Base-by-base conservation (phyloP, 2,888 invertebrate species). In the Drosophila mercatorum region DNA sequence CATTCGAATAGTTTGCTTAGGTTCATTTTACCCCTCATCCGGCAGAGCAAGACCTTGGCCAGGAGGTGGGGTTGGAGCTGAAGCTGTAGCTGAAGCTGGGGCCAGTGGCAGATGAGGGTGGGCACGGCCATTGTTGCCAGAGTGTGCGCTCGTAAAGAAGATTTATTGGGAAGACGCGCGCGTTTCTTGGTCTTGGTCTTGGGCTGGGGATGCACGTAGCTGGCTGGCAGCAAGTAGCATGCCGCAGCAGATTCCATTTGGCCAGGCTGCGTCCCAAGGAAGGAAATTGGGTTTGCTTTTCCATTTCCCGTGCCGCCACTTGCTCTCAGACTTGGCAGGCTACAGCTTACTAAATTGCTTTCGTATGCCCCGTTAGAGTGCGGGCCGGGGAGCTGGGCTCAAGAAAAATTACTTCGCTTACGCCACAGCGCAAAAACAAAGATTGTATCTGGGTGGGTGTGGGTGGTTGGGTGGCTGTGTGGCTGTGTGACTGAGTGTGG, bases 81-180 rank as follows among this genome's bases (percentile, higher is more conserved):
- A 6, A 31, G 31, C 5, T 31, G 31, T 0, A 7, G 14, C 14
- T 26, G 47, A 14, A 26, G 52, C 52, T 41, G 55, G 28, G 57
- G 62, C 51, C 46, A 63, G n/a, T 51, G 51, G 41, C n/a, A 62
- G 61, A 53, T 72, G 80, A 69, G 82, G 77, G 72, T 67, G 80
- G 44, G 64, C 79, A 79, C 84, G 88, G 91, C 91, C 91, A 91
- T 91, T 90, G 90, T 88, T 90, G 91, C 90, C 91, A 91, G 87
- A 90, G 91, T 91, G 91, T 91, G 88, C 86, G 91, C 84, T 92
- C 92, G 91, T 92, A 92, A 92, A 92, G 80, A 83, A 91, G 92
- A 92, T 92, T 92, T 92, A 92, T 92, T 91, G 91, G 74, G 82
- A 92, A 88, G 91, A 92, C 91, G 92, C 91, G 91, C 91, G 91